Evolutionary conservation across 2,113 vertebrate genomes (phyloP), one percentile per base, ranked within the genome.

Genomic region (Microcebus tavaratra): DNA sequence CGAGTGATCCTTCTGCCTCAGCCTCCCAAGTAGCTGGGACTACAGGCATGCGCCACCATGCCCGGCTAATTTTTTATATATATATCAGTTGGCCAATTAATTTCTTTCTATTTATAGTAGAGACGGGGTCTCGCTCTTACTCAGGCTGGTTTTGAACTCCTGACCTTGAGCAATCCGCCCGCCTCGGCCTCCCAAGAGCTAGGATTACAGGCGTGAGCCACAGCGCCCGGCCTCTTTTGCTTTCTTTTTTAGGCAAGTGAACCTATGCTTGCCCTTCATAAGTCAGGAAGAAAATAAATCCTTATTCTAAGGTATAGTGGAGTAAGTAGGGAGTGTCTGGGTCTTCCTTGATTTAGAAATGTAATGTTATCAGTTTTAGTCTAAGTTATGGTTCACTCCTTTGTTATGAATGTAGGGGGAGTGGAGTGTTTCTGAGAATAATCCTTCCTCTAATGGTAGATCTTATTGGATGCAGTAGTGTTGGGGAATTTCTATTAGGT

Each of bases 291-390:
- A 72, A 94, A 90, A 63, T 50, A 72, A 50, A 55, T 61, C 61
- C 12, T 88, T 61, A 61, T 89, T 97, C 25, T 94, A 67, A 94
- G 6, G 10, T 90, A 3, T 29, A 34, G 4, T 76, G 25, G 20
- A 36, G 2, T 57, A 94, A 83, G 31, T 68, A 57, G 70, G 27
- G 53, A 79, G 12, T 8, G 6, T 87, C 39, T 90, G 18, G 57
- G 53, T 95, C 45, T 90, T 94, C 23, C 45, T 97, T 85, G 42
- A 45, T 88, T 76, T 90, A 50, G 81, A 85, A 94, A 81, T 55
- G 10, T 85, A 48, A 34, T 85, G 5, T 75, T 81, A 39, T 9
- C 13, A 39, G 6, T 84, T 92, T 72, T 29, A 81, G 39, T 76
- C 31, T 55, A 82, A 57, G 34, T 53, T 75, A 59, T 27, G 12